Percentiles rank a stretch among this genome's conserved stretches.
phyloP scores from a whole-genome alignment of 2,113 vertebrate genomes.

The Pan troglodytes region NHGRI_mPanTro3-v2.1_pri NC_072414.2:31207001-31207500 shows the following conservation, averaged over 20 bases:
- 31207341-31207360: conserved; percentile 33
- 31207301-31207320: conserved; percentile 29
- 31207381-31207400: conserved; percentile 56
- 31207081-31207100: background rate
- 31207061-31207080: background rate
- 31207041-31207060: background rate
- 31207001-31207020: background rate
- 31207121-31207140: background rate
- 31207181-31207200: conserved; percentile 16
- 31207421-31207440: background rate
- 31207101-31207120: background rate
- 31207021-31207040: background rate
- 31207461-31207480: background rate
- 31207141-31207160: background rate
- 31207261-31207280: background rate
- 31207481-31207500: background rate
- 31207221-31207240: background rate
- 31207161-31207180: background rate
- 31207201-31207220: conserved; percentile 66
- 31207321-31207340: conserved; percentile 46
- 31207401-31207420: background rate
- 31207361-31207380: conserved; percentile 29
- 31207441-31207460: background rate
- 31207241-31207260: background rate
- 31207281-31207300: conserved; percentile 65